phyloP scores from a whole-genome alignment of 2,113 vertebrate genomes.

The Rhombomys opimus region DNA sequence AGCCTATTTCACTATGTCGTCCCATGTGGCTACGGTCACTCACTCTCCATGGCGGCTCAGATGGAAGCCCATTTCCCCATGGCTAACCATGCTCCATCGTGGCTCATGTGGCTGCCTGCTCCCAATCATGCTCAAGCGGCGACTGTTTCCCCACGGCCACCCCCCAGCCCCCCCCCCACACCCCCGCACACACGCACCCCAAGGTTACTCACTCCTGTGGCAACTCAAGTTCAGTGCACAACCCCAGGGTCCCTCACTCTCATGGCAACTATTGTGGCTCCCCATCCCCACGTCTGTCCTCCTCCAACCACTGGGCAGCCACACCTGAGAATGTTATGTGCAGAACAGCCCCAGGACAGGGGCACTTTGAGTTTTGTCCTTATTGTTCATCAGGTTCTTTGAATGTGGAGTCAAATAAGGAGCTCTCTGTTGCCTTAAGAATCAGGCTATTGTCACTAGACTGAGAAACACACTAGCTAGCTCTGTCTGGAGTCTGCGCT shows the following conservation, averaged over 20 bases:
- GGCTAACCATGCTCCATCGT: not conserved
- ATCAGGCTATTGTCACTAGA: not conserved
- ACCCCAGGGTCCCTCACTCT: not conserved
- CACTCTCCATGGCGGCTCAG: not conserved
- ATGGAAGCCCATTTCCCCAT: not conserved
- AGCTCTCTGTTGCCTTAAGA: not conserved
- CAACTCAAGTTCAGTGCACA: not conserved
- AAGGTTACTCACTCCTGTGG: not conserved
- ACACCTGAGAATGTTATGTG: no score
- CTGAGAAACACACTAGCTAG: not conserved
- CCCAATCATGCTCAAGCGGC: not conserved
- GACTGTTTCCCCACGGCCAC: not conserved
- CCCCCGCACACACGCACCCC: no score
- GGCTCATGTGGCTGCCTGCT: not conserved
- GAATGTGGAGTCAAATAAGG: conserved; percentile 19
- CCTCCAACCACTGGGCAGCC: not conserved
- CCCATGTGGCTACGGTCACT: not conserved
- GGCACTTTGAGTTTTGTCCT: not conserved
- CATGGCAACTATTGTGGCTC: rapidly evolving
- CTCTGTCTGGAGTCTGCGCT: rapidly evolving
- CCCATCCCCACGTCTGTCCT: not conserved
- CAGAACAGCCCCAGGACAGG: rapidly evolving
- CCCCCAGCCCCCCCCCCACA: not conserved
- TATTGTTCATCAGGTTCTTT: not conserved
- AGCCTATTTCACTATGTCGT: not conserved